Evolutionary conservation across 2,888 invertebrate genomes (phyloP).

Genomic region (Deroplatys truncata): DNA sequence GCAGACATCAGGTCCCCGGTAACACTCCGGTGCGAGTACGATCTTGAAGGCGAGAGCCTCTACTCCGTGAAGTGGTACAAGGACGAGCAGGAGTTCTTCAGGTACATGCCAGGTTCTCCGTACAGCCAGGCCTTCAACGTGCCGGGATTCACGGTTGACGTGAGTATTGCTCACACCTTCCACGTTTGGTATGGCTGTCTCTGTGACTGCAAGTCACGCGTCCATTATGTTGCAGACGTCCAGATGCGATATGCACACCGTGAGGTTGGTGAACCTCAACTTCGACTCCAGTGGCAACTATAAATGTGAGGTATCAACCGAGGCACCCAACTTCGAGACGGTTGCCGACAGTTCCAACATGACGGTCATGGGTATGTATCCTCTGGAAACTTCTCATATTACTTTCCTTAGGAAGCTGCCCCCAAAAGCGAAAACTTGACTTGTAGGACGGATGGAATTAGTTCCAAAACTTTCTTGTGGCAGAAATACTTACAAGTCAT

Average conservation of each 20-base stretch:
- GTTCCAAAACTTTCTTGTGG: no score
- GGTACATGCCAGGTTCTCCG: constrained; percentile 34
- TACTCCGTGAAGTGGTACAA: constrained; percentile 38
- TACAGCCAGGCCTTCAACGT: constrained; percentile 31
- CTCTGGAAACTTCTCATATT: no score
- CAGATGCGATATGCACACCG: constrained; percentile 34
- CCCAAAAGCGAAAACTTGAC: no score
- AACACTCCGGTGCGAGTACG: constrained; percentile 32
- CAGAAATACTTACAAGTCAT: no score
- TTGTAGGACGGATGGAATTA: no score
- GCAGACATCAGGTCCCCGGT: constrained; percentile 32
- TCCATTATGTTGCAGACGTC: constrained; percentile 13
- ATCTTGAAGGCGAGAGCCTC: constrained; percentile 30
- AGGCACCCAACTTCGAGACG: constrained; percentile 56
- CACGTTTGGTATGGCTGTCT: no score
- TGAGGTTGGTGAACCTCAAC: constrained; percentile 43
- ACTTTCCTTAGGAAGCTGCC: no score
- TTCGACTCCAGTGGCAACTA: constrained; percentile 50
- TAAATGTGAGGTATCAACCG: constrained; percentile 59
- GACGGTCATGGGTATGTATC: constrained; percentile 53
- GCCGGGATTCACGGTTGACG: constrained; percentile 33
- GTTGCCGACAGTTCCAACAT: constrained; percentile 55
- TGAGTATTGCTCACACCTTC: constrained; percentile 26
- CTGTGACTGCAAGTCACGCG: no score
- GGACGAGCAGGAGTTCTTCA: constrained; percentile 35